These are phyloP conservation scores for Agrotis exclamationis DNA, from an alignment of 2,888 invertebrate genomes.

Conservation along the genomic window DNA sequence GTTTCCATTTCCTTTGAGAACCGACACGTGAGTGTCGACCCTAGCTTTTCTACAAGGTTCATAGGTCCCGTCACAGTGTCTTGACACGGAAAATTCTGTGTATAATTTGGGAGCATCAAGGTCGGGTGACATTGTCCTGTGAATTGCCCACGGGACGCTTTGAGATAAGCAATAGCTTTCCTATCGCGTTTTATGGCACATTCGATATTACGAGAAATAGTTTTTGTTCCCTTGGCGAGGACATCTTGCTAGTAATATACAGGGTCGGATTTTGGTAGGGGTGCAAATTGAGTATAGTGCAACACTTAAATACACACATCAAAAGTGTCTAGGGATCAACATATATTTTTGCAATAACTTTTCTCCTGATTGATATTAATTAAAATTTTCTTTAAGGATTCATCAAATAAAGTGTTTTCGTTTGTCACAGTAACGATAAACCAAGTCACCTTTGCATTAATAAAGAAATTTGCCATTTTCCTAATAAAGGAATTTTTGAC, in stretches of 20 bases:
- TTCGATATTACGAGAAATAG: conserved; percentile 80
- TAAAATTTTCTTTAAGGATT: too few species aligned
- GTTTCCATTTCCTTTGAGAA: conserved; percentile 28
- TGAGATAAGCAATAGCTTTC: conserved; percentile 78
- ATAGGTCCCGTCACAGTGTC: conserved; percentile 36
- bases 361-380: too few species aligned
- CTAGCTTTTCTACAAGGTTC: background rate
- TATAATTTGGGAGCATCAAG: conserved; percentile 66
- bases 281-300: background rate
- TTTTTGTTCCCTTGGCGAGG: conserved; percentile 76
- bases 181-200: conserved; percentile 81
- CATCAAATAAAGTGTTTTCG: too few species aligned
- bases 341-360: too few species aligned
- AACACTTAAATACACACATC: too few species aligned
- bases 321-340: too few species aligned
- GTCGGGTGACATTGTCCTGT: conserved; percentile 68
- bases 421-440: too few species aligned
- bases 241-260: conserved; percentile 66
- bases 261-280: conserved; percentile 59
- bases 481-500: too few species aligned
- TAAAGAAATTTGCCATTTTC: too few species aligned
- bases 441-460: too few species aligned
- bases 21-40: background rate
- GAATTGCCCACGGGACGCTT: conserved; percentile 69
- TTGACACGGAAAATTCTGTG: conserved; percentile 49